Evolutionary conservation across 2,113 vertebrate genomes (phyloP).

Genomic region (Sceloporus tristichus): DNA sequence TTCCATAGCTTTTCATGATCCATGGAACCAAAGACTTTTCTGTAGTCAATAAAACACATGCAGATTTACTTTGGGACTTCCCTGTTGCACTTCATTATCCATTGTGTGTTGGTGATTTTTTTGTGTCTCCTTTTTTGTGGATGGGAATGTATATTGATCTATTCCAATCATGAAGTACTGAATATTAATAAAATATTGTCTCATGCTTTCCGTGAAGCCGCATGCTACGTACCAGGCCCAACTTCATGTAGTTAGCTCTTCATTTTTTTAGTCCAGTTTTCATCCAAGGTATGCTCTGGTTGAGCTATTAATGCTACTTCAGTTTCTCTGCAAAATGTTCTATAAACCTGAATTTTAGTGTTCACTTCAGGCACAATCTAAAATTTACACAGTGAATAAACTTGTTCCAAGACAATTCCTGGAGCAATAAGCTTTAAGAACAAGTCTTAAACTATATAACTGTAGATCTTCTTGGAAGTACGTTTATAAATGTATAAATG

Average conservation of each 20-base stretch:
- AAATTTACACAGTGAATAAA: conserved; percentile 22
- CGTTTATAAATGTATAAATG: not conserved
- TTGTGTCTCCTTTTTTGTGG: too few species aligned
- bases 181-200: not conserved
- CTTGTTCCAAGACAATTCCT: conserved; percentile 6
- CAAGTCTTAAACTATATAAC: conserved; percentile 25
- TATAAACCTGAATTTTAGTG: not conserved
- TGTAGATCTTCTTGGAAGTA: conserved; percentile 13
- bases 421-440: conserved; percentile 40
- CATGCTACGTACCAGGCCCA: not conserved
- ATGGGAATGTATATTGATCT: too few species aligned
- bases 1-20: too few species aligned
- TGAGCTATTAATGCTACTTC: not conserved
- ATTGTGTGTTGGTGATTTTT: too few species aligned
- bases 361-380: conserved; percentile 31
- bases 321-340: conserved; percentile 1
- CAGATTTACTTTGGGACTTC: too few species aligned
- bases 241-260: not conserved
- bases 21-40: too few species aligned
- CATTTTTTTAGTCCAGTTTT: not conserved
- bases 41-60: too few species aligned
- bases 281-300: not conserved
- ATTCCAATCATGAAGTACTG: not conserved
- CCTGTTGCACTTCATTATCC: too few species aligned
- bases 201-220: not conserved